Evolutionary conservation across 1,140 invertebrate species (phyloP), one percentile per base, ranked within the genome.

Genomic region (Magallana gigas): DNA sequence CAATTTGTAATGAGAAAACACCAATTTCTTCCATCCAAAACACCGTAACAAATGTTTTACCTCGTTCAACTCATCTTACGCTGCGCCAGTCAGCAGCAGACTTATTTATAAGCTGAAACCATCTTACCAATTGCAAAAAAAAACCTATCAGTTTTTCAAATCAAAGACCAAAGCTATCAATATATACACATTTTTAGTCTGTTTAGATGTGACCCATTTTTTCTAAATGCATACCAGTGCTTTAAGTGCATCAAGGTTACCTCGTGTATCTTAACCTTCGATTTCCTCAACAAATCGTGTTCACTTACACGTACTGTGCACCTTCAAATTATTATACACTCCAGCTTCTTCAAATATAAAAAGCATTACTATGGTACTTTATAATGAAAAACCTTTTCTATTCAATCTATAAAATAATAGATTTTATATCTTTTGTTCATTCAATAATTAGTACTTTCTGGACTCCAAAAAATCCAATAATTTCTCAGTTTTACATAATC

Each of bases 201-300:
- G 36, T 76, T 76, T 76, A 18, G 12, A 76, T 76, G 16, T 29
- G 12, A 23, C 12, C 18, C 11, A 76, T 9, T 76, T 29, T 8
- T 29, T 29, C 4, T 12, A 12, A 8, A 29, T 29, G 68, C 68
- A 76, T 76, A 11, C 60, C 12, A 62, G 36, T 48, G 36, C 60
- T 64, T 64, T 64, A 64, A 76, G 68, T 76, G 68, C 68, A 76
- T 18, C 60, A 64, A 64, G 60, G 60, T 64, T n/a, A 64, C 14
- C 7, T n/a, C 60, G 11, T 76, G 23, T 76, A 29, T 23, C 4
- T 18, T 76, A 29, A 36, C 68, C 68, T 76, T 76, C 68, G n/a
- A 62, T n/a, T 76, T 76, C 23, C 23, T 29, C 12, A 76, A 64
- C 18, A 76, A 29, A 12, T 36, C 23, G 68, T 76, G 68, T 12